A percentile compares a stretch with the other conserved stretches of the same genome.
These are phyloP conservation scores for Luperina testacea DNA, from an alignment of 2,888 invertebrate species.

Conservation along the genomic window DNA sequence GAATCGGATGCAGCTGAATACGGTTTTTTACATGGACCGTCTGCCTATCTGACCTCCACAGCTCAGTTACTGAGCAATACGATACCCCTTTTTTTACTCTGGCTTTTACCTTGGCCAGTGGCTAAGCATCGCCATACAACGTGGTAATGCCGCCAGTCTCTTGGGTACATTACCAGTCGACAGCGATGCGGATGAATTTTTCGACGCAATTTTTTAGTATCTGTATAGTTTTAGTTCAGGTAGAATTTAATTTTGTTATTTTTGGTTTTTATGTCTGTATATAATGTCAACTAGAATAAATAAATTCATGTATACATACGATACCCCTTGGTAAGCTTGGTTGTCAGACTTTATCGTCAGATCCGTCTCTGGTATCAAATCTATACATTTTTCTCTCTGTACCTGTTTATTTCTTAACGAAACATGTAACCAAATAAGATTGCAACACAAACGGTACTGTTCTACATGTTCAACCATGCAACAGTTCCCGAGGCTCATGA, in stretches of 20 bases:
- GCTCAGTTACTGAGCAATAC: not conserved
- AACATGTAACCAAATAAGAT: not conserved
- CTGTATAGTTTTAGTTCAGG: too few relatives aligned
- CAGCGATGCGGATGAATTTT: too few relatives aligned
- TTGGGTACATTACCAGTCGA: too few relatives aligned
- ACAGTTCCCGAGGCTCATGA: conserved; percentile 3
- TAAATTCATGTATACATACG: too few relatives aligned
- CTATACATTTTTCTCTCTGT: not conserved
- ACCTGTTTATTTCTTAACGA: not conserved
- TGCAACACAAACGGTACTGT: not conserved
- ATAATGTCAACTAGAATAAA: too few relatives aligned
- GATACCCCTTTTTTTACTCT: not conserved
- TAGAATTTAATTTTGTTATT: too few relatives aligned
- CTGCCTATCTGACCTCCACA: not conserved
- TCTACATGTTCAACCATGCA: not conserved
- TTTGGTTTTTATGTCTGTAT: too few relatives aligned
- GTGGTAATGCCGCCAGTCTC: too few relatives aligned
- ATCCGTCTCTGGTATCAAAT: not conserved
- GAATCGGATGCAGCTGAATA: not conserved
- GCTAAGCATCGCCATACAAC: too few relatives aligned
- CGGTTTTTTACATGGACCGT: not conserved
- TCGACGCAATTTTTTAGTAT: too few relatives aligned
- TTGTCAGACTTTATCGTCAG: not conserved
- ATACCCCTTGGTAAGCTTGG: not conserved
- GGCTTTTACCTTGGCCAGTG: too few relatives aligned